phyloP scores from a whole-genome alignment of 2,888 invertebrate species.

The Apamea monoglypha region DNA sequence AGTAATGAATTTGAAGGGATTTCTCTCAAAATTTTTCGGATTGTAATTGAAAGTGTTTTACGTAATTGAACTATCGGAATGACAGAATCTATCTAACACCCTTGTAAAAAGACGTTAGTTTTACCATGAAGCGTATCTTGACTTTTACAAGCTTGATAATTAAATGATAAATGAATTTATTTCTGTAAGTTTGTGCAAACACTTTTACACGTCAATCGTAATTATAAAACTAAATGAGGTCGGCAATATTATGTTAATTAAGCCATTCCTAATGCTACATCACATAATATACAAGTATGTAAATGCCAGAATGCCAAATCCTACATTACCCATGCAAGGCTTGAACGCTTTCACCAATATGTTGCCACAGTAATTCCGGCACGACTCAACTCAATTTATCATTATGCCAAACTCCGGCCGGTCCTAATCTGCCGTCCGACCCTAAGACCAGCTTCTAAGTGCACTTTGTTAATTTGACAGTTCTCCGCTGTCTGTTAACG shows the following conservation, averaged over 20 bases:
- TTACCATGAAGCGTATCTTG: too few species aligned
- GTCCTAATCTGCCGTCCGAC: conserved; percentile 35
- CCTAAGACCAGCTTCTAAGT: conserved; percentile 18
- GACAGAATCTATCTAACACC: not conserved
- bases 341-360: not conserved
- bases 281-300: not conserved
- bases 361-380: conserved; percentile 17
- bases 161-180: too few species aligned
- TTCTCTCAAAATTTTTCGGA: not conserved
- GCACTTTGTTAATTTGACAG: conserved; percentile 55
- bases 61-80: too few species aligned
- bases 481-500: conserved; percentile 2
- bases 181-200: too few species aligned
- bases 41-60: not conserved
- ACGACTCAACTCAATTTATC: conserved; percentile 48
- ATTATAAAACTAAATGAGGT: too few species aligned
- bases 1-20: too few species aligned
- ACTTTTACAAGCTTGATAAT: too few species aligned
- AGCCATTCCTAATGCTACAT: not conserved
- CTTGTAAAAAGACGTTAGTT: too few species aligned
- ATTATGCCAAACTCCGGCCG: conserved; percentile 31
- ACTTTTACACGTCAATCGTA: too few species aligned
- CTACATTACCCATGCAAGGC: not conserved
- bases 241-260: too few species aligned
- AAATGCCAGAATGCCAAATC: too few species aligned